Evolutionary conservation across 2,888 invertebrate species (phyloP), one percentile per base, ranked within the genome.

Genomic region (Erpobdella octoculata): DNA sequence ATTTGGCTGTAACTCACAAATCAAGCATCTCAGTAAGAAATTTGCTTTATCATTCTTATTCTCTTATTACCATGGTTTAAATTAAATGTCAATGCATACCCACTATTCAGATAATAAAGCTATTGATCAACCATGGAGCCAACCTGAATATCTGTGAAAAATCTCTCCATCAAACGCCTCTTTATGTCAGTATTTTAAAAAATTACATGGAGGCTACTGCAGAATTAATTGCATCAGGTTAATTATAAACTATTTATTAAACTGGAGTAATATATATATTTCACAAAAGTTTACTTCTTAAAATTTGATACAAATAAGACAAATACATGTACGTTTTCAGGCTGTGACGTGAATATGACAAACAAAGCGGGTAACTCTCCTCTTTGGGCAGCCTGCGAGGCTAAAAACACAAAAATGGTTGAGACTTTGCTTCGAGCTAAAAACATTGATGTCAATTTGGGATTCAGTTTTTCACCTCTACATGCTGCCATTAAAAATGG

Each of bases 321-420:
- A 28, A 53, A 46, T n/a, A n/a, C 5, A 2, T 21, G 21, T 46
- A n/a, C 21, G 46, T n/a, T 25, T 25, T 53, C 75, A 82, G 82
- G 81, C 71, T 79, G 80, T 77, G 79, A 80, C 75, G 74, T 81
- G n/a, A 79, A 79, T 71, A 72, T 76, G 1, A 70, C 77, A 18
- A 79, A 79, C 74, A 69, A 46, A 6, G 76, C 77, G 37, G 76
- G 78, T 5, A 77, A 80, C 68, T 77, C 79, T 4, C 78, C 81
- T 1, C 75, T 82, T 66, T 80, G 78, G 72, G 74, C 78, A 46
- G 82, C 82, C 4, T 80, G 80, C 75, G 78, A 79, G 69, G 78
- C 78, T 70, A 81, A 80, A 31, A 77, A 78, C 48, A 78, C 76
- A n/a, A 75, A 74, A 0, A 74, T 81, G 15, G 79, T 79, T 15